Conservation (phyloP, 2,797 vertebrate species). For the Brachymystax lenok region DNA sequence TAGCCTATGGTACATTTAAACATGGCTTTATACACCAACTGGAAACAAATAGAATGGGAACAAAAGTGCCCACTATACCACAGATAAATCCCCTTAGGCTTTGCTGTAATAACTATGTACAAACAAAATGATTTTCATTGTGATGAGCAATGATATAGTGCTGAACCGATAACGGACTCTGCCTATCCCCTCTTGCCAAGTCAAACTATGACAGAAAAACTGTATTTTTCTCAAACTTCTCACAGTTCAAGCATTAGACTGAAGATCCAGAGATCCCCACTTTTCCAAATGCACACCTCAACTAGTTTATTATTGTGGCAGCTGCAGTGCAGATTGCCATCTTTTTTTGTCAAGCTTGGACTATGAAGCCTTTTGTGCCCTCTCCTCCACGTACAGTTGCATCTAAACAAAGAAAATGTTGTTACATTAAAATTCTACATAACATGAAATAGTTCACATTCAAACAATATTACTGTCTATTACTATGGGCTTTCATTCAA, state of each 20-base stretch:
- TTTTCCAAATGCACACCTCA: not conserved
- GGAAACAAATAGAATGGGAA: too few relatives aligned
- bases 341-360: not conserved
- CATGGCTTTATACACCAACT: too few relatives aligned
- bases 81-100: not conserved
- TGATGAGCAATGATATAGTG: not conserved
- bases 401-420: slow-evolving; percentile 74
- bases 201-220: not conserved
- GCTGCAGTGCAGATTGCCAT: not conserved
- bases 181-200: not conserved
- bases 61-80: not conserved
- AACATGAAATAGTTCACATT: not conserved
- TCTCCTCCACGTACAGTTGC: slow-evolving; percentile 96
- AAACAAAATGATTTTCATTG: not conserved
- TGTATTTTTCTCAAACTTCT: not conserved
- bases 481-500: not conserved
- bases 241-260: not conserved
- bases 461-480: not conserved
- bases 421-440: not conserved
- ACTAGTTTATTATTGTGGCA: not conserved
- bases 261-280: not conserved
- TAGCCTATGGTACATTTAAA: too few relatives aligned
- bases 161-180: not conserved
- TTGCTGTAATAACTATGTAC: not conserved
- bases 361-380: slow-evolving; percentile 83